These are phyloP conservation scores for Hexactinellida sp. DNA, from an alignment of 37 sponge, comb jelly and placozoan species.

Conservation along the genomic window DNA sequence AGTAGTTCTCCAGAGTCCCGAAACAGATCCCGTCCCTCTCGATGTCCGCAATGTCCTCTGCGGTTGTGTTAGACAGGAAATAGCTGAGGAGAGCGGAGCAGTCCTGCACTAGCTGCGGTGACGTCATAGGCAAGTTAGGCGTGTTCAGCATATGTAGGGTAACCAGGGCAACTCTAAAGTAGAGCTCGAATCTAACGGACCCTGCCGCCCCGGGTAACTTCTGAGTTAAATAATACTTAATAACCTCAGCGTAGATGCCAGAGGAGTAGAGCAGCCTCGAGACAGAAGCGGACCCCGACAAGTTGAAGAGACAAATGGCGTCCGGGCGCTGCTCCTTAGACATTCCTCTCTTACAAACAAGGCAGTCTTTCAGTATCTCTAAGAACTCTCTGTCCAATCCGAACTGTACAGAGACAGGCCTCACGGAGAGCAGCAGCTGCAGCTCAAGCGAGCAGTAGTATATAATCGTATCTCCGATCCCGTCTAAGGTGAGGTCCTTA, in stretches of 20 bases:
- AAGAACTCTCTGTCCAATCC: neutral
- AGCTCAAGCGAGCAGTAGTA: neutral
- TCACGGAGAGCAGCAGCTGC: neutral
- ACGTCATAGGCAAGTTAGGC: neutral
- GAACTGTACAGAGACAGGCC: neutral
- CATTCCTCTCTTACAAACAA: neutral
- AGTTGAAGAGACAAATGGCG: neutral
- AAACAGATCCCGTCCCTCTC: neutral
- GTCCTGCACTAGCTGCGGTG: neutral
- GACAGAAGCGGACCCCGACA: neutral
- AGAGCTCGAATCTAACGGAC: neutral
- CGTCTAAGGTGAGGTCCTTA: neutral
- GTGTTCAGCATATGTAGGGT: neutral
- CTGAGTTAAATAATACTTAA: neutral
- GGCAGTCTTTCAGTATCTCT: neutral
- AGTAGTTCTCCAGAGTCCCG: neutral
- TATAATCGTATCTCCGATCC: neutral
- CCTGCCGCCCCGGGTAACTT: neutral
- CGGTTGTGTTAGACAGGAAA: neutral
- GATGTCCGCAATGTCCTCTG: neutral
- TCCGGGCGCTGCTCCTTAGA: neutral
- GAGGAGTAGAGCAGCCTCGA: neutral
- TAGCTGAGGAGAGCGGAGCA: neutral
- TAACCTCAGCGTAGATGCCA: neutral
- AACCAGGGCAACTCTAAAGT: neutral